Conservation (phyloP, 2,797 vertebrate species). For the Lagorchestes hirsutus region DNA sequence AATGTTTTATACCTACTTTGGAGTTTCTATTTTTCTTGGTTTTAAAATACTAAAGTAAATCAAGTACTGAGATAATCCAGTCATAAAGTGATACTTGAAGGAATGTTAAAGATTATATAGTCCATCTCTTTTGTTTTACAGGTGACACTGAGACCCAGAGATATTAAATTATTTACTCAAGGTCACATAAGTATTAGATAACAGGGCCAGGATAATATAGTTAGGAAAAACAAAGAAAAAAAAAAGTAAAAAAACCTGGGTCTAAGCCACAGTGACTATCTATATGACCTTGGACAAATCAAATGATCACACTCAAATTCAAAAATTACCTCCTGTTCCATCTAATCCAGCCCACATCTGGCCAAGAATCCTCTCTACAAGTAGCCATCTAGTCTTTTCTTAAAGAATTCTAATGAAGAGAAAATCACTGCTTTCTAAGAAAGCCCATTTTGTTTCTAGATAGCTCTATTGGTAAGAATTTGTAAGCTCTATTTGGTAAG, state of each 20-base stretch:
- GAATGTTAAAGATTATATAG: not conserved
- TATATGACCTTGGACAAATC: not conserved
- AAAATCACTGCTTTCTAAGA: not conserved
- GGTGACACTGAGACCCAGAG: not conserved
- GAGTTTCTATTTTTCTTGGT: too few relatives aligned
- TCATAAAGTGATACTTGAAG: not conserved
- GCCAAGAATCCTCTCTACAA: not conserved
- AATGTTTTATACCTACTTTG: too few relatives aligned
- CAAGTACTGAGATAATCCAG: too few relatives aligned
- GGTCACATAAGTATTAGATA: not conserved
- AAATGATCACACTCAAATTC: not conserved
- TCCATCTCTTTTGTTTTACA: not conserved
- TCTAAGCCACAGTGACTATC: not conserved
- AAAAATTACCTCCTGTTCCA: not conserved
- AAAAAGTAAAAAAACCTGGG: not conserved
- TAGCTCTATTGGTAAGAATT: too few relatives aligned
- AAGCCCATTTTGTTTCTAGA: not conserved
- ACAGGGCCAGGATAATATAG: not conserved
- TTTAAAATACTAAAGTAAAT: too few relatives aligned
- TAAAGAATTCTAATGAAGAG: not conserved
- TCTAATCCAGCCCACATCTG: not conserved
- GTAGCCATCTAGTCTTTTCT: not conserved
- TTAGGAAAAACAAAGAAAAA: not conserved
- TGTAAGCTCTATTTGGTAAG: too few relatives aligned
- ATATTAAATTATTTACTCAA: not conserved